Evolutionary conservation across 2,113 vertebrate species (phyloP), one percentile per base, ranked within the genome.

Genomic region (Delphinus delphis): DNA sequence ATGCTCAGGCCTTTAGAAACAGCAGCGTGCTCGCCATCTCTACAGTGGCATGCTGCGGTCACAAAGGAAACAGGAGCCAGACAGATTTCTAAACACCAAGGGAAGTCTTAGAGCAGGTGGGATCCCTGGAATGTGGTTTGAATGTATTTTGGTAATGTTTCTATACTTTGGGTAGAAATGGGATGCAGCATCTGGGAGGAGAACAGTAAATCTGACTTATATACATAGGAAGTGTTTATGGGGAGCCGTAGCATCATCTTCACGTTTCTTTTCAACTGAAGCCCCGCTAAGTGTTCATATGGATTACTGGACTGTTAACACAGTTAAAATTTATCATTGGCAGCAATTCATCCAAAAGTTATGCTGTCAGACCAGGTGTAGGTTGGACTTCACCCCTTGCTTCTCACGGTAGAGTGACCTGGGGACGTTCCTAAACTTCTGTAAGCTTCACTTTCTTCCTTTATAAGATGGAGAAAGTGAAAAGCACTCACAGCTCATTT

Each of bases 141-240:
- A 65, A 55, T 84, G 10, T 62, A 21, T 71, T 96, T 93, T 96
- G 79, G 70, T 96, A 83, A 44, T 82, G 53, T 76, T 74, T 80
- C n/a, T 44, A 17, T 93, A 33, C 62, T 91, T 88, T 31, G 2
- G 14, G n/a, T 65, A 95, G 79, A 92, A 68, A 71, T 28, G 41
- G 38, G 28, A 6, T 76, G n/a, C 21, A 5, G 81, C 25, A 3
- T 21, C 3, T 17, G 60, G 58, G 4, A 76, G n/a, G 41, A 93
- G 68, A 41, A 73, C 14, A 38, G 13, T 91, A 83, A 90, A 83
- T 89, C 71, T 91, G 47, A 92, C 36, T 90, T 94, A 82, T 70
- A 83, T 2, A 84, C 47, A 58, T 18, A 65, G 60, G 36, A 80
- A 11, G 10, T 31, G n/a, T 89, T 93, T 80, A 15, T 47, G 73